These are phyloP conservation scores for Suillia variegata DNA, from an alignment of 2,888 invertebrate genomes.

Conservation along the genomic window DNA sequence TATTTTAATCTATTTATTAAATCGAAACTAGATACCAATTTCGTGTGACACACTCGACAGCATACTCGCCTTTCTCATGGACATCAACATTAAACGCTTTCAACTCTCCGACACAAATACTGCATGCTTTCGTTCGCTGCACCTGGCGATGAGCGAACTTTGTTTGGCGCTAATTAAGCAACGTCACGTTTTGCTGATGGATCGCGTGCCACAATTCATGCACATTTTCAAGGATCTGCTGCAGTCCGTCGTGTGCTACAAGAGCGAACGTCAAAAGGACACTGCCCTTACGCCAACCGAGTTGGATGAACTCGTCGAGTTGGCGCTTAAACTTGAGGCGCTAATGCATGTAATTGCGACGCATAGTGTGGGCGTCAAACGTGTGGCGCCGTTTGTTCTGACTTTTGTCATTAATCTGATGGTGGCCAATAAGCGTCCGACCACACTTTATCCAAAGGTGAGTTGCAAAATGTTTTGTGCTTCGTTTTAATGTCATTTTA, in stretches of 20 bases:
- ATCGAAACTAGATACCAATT: conserved; percentile 47
- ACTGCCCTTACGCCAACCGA: conserved; percentile 44
- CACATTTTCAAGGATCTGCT: conserved; percentile 54
- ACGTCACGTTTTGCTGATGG: conserved; percentile 45
- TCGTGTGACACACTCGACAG: conserved; percentile 53
- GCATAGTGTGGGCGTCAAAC: conserved; percentile 50
- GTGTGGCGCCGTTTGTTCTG: conserved; percentile 57
- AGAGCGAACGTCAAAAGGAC: conserved; percentile 51
- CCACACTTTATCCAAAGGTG: conserved; percentile 58
- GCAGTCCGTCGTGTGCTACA: conserved; percentile 56
- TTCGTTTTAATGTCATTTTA: neutral
- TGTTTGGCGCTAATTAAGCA: conserved; percentile 46
- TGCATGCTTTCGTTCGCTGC: conserved; percentile 40
- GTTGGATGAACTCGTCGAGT: conserved; percentile 48
- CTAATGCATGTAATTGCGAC: conserved; percentile 47
- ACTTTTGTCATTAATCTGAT: conserved; percentile 54
- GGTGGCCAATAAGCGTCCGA: conserved; percentile 55
- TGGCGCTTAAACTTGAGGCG: conserved; percentile 52
- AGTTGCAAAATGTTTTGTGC: conserved; percentile 4
- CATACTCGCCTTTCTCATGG: conserved; percentile 50
- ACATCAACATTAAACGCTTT: conserved; percentile 52
- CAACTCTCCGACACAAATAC: conserved; percentile 40
- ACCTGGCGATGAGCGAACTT: conserved; percentile 43
- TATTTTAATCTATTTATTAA: neutral
- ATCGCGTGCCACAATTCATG: conserved; percentile 55